Evolutionary conservation across 2,888 invertebrate species (phyloP), one percentile per base, ranked within the genome.

Genomic region (Tanaodytes sp.): DNA sequence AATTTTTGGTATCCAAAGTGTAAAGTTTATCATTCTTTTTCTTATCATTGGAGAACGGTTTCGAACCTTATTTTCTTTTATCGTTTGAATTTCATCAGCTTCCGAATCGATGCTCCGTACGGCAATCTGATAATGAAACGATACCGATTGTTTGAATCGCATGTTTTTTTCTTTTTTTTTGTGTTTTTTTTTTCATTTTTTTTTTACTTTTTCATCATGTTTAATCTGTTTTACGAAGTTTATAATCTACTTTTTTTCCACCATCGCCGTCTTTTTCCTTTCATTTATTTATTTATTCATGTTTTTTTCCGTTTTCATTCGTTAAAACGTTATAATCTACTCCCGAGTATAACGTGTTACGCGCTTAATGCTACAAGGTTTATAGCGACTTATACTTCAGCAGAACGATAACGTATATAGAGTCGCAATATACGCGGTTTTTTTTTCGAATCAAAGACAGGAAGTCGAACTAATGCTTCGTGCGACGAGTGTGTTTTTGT

Each of bases 101-200:
- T 31, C 23, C 31, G 20, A 58, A 58, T 11, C 4, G n/a, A 1
- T 3, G 9, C 18, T 15, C 49, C 42, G 57, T n/a, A 59, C 4
- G 23, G 51, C 52, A 70, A 76, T 77, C 76, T 75, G 72, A 73
- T 71, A 73, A 75, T 73, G 73, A 73, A 70, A 71, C 77, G 73
- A 52, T 78, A 75, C 62, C 75, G 71, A 78, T 78, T 77, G 76
- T 79, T 85, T 84, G 82, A 84, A 85, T 84, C n/a, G n/a, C n/a
- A n/a, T n/a, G n/a, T n/a, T n/a, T n/a, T n/a, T 69, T 78, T 69
- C 78, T 71, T 77, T 51, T 76, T 70, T 73, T 15, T 39, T 6
- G 15, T 39, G 4, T 16, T 14, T 31, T 52, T 16, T 18, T 39
- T 71, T 73, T 57, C 63, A 73, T 70, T 74, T 59, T 43, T 66